Evolutionary conservation across 1,140 invertebrate species (phyloP).

Genomic region (Elysia chlorotica): DNA sequence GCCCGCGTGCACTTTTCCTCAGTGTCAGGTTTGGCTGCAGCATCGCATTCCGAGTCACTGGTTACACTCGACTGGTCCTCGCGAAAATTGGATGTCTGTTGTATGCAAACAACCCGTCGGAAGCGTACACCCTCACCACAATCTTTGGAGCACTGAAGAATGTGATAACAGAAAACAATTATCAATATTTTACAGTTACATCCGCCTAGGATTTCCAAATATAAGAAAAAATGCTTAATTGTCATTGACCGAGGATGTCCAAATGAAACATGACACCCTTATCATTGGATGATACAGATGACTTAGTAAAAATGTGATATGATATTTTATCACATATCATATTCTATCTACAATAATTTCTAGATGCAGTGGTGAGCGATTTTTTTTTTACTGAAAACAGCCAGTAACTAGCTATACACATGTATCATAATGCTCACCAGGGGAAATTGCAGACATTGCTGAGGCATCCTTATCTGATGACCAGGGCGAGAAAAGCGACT

Average conservation of each 20-base stretch:
- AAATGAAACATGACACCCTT: too few relatives aligned
- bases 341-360: too few relatives aligned
- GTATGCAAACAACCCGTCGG: slow-evolving; percentile 53
- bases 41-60: slow-evolving; percentile 46
- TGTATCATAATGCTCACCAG: not conserved
- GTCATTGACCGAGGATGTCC: not conserved
- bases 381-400: too few relatives aligned
- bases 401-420: too few relatives aligned
- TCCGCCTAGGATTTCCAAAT: not conserved
- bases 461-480: too few relatives aligned
- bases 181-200: not conserved
- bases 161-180: too few relatives aligned
- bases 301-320: not conserved
- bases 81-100: slow-evolving; percentile 34
- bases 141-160: slow-evolving; percentile 25
- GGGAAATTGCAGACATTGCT: not conserved
- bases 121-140: slow-evolving; percentile 44
- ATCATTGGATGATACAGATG: too few relatives aligned
- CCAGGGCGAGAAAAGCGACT: not conserved
- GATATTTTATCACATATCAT: too few relatives aligned
- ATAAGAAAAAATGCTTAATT: not conserved
- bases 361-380: too few relatives aligned
- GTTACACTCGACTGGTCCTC: too few relatives aligned
- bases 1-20: slow-evolving; percentile 41
- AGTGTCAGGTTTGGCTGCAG: slow-evolving; percentile 35